These are phyloP conservation scores for Laticauda laticaudata DNA, from an alignment of 2,113 vertebrate genomes.

Conservation along the genomic window DNA sequence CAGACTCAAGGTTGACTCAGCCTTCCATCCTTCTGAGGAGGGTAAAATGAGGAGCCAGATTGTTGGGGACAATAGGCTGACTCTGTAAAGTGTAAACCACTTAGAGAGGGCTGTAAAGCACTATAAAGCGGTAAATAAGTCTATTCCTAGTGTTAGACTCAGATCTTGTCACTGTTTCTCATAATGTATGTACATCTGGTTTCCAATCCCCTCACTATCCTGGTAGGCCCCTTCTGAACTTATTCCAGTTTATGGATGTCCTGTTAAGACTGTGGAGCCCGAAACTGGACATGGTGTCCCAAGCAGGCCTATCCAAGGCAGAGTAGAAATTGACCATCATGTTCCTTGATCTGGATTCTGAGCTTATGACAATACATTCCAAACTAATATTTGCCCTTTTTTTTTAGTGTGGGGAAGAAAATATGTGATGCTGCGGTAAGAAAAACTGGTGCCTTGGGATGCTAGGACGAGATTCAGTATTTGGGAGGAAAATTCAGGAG, in stretches of 20 bases:
- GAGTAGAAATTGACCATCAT: background rate
- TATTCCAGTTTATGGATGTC: background rate
- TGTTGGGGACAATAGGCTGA: too few species aligned
- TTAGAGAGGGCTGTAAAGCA: too few species aligned
- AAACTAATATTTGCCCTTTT: background rate
- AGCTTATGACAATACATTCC: background rate
- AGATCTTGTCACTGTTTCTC: background rate
- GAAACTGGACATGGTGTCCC: background rate
- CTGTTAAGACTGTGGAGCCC: background rate
- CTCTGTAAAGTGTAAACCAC: too few species aligned
- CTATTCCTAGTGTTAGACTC: background rate
- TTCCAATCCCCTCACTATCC: background rate
- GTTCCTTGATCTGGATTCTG: background rate
- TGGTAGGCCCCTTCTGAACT: background rate
- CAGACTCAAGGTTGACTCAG: too few species aligned
- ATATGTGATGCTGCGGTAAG: too few species aligned
- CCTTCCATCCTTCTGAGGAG: too few species aligned
- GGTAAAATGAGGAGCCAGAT: too few species aligned
- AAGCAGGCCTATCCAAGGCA: background rate
- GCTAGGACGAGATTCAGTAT: too few species aligned
- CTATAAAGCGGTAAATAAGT: too few species aligned
- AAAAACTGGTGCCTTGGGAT: too few species aligned
- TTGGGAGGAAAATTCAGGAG: too few species aligned
- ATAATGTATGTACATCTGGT: background rate
- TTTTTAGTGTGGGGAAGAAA: too few species aligned